A percentile compares a stretch with the other conserved stretches of the same genome.
Conservation (phyloP, 2,797 vertebrate genomes). For the Microhierax caerulescens region DNA sequence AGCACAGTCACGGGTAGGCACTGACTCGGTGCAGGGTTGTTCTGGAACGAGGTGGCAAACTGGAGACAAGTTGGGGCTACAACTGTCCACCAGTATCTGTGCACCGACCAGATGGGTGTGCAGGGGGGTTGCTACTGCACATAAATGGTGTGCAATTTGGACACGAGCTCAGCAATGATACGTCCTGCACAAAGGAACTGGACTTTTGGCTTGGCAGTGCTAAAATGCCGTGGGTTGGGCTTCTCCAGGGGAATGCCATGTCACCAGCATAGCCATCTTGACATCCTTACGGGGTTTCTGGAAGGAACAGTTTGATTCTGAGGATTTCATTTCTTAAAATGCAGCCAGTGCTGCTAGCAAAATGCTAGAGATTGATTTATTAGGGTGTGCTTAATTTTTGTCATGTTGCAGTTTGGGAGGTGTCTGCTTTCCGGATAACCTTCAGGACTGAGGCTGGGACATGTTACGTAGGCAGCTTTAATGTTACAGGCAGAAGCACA, state of each 20-base stretch:
- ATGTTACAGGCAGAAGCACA: neutral
- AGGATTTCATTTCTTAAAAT: neutral
- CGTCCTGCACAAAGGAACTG: neutral
- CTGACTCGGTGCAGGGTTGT: neutral
- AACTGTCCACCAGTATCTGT: neutral
- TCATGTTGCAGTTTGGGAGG: neutral
- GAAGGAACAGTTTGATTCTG: neutral
- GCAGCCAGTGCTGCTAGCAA: neutral
- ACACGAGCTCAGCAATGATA: neutral
- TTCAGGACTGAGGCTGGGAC: neutral
- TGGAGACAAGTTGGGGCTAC: neutral
- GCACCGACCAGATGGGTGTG: neutral
- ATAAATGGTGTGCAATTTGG: neutral
- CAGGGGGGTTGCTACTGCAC: neutral
- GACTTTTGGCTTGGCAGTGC: neutral
- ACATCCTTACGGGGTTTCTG: neutral
- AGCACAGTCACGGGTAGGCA: fast-evolving
- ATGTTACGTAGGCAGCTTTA: neutral
- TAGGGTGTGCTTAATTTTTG: neutral
- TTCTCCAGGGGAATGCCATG: neutral
- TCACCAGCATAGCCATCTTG: neutral
- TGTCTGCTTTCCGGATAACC: neutral
- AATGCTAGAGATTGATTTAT: neutral
- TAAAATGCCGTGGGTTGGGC: neutral
- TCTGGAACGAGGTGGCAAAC: neutral